Base-by-base conservation (phyloP, 2,797 vertebrate species). In the Alauda arvensis region DNA sequence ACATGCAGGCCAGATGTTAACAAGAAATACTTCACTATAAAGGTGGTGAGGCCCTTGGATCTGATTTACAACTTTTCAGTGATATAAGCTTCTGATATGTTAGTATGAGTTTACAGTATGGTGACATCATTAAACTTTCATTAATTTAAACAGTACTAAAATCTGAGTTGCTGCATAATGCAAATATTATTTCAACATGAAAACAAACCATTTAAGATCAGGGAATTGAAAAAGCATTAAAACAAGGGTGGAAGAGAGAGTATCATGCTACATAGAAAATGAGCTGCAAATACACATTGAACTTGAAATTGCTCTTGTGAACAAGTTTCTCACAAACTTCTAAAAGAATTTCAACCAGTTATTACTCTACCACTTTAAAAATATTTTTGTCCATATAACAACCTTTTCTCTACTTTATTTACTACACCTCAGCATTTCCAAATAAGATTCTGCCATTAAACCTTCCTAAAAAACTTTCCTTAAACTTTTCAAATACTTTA, bases 11-110 rank as follows among this genome's bases (percentile, higher is more conserved):
- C n/a, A 66, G 10, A 7, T 75, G 8, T 75, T 85, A 77, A 43
- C 48, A 80, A 78, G 31, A 10, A 51, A 20, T 66, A 28, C 3
- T 59, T 48, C 19, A 28, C 10, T 48, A 23, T 14, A n/a, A 59
- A 28, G 5, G 17, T 42, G 23, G 7, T 72, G 42, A 49, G 37
- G 33, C 6, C 8, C 10, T 81, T 66, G 18, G 39, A 43, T 93
- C 63, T 94, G 63, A 88, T 21, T 94, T 88, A 19, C 10, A 87
- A 72, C 33, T 80, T 90, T 90, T 89, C 39, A 70, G 37, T 61
- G 33, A 76, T 81, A 39, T 7, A 74, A 92, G 55, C 42, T 91
- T 92, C 77, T 69, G 55, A 90, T 59, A 87, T 20, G 39, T 77
- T 83, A 37, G 18, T 85, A 17, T 46, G 33, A 87, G 18, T n/a